A percentile compares a stretch with the other conserved stretches of the same genome.
Conservation (phyloP, 2,888 invertebrate genomes). For the Macrophya alboannulata region DNA sequence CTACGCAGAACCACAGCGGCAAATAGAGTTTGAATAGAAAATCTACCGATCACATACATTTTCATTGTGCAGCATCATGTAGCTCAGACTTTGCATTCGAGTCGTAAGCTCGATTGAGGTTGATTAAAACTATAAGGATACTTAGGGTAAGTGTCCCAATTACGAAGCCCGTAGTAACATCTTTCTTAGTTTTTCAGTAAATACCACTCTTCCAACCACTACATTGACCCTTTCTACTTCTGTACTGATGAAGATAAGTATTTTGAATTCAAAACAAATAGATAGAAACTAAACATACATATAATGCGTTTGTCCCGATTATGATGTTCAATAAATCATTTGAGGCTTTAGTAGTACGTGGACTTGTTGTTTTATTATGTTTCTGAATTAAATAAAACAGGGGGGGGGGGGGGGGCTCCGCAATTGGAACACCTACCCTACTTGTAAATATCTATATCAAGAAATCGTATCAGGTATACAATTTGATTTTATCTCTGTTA, state of each 20-base stretch:
- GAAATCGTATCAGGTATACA: constrained; percentile 7
- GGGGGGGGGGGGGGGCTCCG: not conserved
- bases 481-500: not conserved
- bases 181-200: too few relatives aligned
- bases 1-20: too few relatives aligned
- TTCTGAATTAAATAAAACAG: not conserved
- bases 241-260: too few relatives aligned
- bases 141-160: too few relatives aligned
- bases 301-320: not conserved
- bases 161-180: too few relatives aligned
- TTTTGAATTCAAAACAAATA: not conserved
- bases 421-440: not conserved
- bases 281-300: not conserved
- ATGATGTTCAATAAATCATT: not conserved
- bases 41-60: not conserved
- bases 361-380: not conserved
- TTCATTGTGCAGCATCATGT: not conserved
- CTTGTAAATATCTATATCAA: constrained; percentile 11
- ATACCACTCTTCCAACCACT: too few relatives aligned
- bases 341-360: not conserved
- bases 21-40: not conserved
- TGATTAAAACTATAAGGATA: too few relatives aligned
- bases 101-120: too few relatives aligned
- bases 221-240: too few relatives aligned
- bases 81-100: not conserved